Evolutionary conservation across 2,888 invertebrate species (phyloP).

Genomic region (Smittia sp.): DNA sequence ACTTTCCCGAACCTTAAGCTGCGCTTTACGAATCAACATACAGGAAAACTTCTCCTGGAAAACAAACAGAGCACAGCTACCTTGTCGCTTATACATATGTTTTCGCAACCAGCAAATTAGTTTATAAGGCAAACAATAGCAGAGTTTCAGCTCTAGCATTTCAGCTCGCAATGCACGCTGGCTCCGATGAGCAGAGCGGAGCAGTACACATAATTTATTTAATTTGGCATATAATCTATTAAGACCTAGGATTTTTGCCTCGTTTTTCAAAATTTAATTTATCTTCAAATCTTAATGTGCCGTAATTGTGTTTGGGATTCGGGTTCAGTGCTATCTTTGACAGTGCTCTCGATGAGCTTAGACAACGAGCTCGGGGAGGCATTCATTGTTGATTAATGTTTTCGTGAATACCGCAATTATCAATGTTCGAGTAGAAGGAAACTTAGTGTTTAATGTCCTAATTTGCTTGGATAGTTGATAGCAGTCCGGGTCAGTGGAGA

Average conservation of each 20-base stretch:
- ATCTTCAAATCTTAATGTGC: not conserved
- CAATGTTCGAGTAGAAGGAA: not conserved
- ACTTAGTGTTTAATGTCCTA: too few species aligned
- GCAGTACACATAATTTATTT: not conserved
- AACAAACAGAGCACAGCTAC: not conserved
- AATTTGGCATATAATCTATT: constrained; percentile 3
- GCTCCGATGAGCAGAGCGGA: not conserved
- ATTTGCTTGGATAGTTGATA: too few species aligned
- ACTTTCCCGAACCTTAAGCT: too few species aligned
- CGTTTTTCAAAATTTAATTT: not conserved
- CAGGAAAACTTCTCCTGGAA: too few species aligned
- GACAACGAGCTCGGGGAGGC: not conserved
- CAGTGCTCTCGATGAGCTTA: not conserved
- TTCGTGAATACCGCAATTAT: not conserved
- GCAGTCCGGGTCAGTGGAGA: too few species aligned
- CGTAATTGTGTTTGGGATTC: not conserved
- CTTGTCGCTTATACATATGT: constrained; percentile 26
- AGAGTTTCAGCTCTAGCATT: not conserved
- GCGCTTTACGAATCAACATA: too few species aligned
- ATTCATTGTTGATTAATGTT: not conserved
- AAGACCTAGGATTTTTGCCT: not conserved
- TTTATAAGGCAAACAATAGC: constrained; percentile 8
- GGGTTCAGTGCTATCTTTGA: not conserved
- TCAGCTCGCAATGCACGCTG: not conserved
- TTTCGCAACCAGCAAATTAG: constrained; percentile 25